Percentiles rank a stretch among this genome's conserved stretches.
Conservation (phyloP, 2,797 vertebrate genomes). For the Notolabrus celidotus region DNA sequence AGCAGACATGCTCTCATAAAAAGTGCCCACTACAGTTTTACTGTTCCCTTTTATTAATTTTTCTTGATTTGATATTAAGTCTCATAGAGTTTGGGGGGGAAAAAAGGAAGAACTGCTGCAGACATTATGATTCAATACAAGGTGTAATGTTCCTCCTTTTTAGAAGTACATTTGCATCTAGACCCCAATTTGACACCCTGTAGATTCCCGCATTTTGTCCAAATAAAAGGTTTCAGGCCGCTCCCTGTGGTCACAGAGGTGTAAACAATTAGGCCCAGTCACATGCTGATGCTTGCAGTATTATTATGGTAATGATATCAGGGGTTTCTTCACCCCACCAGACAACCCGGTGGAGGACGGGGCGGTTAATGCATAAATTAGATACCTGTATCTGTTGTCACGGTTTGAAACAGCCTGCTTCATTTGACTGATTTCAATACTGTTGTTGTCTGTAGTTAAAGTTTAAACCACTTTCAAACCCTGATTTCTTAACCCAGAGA, state of each 20-base stretch:
- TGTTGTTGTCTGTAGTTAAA: background rate
- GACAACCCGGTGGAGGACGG: background rate
- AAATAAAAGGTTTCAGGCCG: slow-evolving; percentile 25
- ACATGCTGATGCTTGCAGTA: slow-evolving; percentile 20
- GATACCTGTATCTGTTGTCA: slow-evolving; percentile 14
- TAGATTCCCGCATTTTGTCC: slow-evolving; percentile 4
- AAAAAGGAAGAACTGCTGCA: too few relatives aligned
- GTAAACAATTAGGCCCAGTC: slow-evolving; percentile 38
- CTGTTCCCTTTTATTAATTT: too few relatives aligned
- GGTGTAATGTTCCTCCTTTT: background rate
- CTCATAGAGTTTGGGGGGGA: too few relatives aligned
- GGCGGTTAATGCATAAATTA: slow-evolving; percentile 1
- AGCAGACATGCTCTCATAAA: too few relatives aligned
- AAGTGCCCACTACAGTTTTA: too few relatives aligned
- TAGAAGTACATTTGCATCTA: slow-evolving; percentile 11
- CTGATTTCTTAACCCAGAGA: background rate
- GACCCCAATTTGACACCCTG: slow-evolving; percentile 7
- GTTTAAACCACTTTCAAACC: background rate
- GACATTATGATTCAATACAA: too few relatives aligned
- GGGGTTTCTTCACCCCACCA: slow-evolving; percentile 22
- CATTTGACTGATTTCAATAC: background rate
- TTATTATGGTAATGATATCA: slow-evolving; percentile 44
- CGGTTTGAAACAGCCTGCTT: background rate
- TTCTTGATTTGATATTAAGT: too few relatives aligned
- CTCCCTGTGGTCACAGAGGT: slow-evolving; percentile 26